Percentiles rank a stretch among this genome's conserved stretches.
These are phyloP conservation scores for Mormoops blainvillei DNA, from an alignment of 2,113 vertebrate genomes.

Conservation along the genomic window DNA sequence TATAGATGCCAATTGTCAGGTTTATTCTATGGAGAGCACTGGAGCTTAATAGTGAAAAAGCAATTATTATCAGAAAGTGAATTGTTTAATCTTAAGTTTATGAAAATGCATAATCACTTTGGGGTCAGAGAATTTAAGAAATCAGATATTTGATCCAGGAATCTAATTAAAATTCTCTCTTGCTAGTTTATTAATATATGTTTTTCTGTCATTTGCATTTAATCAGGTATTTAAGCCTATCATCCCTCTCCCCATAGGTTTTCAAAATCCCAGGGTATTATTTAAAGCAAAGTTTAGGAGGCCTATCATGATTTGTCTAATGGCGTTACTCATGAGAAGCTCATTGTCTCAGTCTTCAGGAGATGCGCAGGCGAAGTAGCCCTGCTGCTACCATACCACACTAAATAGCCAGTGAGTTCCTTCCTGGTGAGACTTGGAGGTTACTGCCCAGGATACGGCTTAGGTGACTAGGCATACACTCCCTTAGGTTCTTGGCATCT, in stretches of 20 bases:
- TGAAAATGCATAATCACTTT: slow-evolving; percentile 20
- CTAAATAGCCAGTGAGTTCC: not conserved
- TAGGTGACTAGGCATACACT: not conserved
- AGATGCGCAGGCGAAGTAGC: not conserved
- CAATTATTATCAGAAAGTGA: slow-evolving; percentile 11
- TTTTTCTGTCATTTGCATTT: not conserved
- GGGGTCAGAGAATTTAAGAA: not conserved
- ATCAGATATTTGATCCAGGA: not conserved
- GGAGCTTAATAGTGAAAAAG: not conserved
- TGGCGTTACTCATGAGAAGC: not conserved
- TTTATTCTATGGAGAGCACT: not conserved
- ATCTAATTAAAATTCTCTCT: not conserved
- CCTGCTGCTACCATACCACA: not conserved
- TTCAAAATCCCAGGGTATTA: not conserved
- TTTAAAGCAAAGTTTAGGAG: not conserved
- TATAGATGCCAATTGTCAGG: not conserved
- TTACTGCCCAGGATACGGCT: not conserved
- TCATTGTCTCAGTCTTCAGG: not conserved
- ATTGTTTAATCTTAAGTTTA: slow-evolving; percentile 5
- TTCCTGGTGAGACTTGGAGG: not conserved
- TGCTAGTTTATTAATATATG: not conserved
- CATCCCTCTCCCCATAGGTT: not conserved
- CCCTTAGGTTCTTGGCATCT: not conserved
- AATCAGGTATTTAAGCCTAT: not conserved
- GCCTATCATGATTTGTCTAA: not conserved